Evolutionary conservation across 2,113 vertebrate genomes (phyloP), one percentile per base, ranked within the genome.

Genomic region (Mustela lutreola): DNA sequence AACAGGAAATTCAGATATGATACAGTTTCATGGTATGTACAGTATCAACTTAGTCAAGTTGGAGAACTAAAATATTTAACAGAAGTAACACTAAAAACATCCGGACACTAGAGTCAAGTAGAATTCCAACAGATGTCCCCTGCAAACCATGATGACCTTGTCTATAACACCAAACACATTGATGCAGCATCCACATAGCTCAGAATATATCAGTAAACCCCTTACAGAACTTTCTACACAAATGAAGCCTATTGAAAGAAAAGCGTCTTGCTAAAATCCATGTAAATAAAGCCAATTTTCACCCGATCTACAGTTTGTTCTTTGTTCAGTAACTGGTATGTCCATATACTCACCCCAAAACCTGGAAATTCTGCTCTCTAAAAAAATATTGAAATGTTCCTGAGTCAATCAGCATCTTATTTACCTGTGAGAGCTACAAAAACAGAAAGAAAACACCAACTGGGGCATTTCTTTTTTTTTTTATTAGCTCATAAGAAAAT

Each of bases 391-490:
- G 78, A 92, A 92, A 97, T 71, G 42, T 79, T 73, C 71, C 3
- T 26, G 2, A 87, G 14, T 85, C 63, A 63, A 33, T 63, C 36
- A 84, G 50, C 21, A 80, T 79, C 79, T 22, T 81, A 48, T 36
- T 81, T 80, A 93, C 33, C 87, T 26, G 4, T 28, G 76, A 91
- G 42, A 85, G 28, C 76, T 93, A 56, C 45, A 63, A 70, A 62
- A 67, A 50, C n/a, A 80, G 26, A 80, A 88, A 70, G 85, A 63
- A 93, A 94, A 95, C 26, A 76, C 36, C 53, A 83, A n/a, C 18
- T 11, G 56, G 31, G 58, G 19, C 2, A 84, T 48, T 36, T 83
- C 36, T 50, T 65, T 79, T 45, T 45, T 45, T 28, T 79, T 90
- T 45, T 28, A 91, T 71, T 1, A 76, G 16, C 21, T 45, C 33